Conservation (phyloP, 2,797 vertebrate genomes). For the Syngnathus rostellatus region DNA sequence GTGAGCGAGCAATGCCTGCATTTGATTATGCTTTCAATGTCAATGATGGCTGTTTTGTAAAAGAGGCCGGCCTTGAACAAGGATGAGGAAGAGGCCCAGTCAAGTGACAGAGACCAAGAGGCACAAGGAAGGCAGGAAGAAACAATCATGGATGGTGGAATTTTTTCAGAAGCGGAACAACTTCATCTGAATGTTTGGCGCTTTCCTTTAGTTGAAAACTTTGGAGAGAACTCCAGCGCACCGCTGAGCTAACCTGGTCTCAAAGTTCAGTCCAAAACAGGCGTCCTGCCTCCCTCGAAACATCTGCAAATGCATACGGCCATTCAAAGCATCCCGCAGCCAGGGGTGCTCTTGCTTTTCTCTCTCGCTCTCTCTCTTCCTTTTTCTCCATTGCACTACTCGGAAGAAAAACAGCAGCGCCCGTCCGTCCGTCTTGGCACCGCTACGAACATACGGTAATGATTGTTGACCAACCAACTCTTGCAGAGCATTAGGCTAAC, state of each 20-base stretch:
- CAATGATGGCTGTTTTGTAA: conserved; percentile 61
- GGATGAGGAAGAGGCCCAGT: conserved; percentile 34
- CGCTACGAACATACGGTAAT: conserved; percentile 18
- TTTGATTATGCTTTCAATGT: conserved; percentile 58
- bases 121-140: conserved; percentile 26
- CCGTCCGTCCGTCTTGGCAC: conserved; percentile 14
- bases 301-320: conserved; percentile 43
- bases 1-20: conserved; percentile 38
- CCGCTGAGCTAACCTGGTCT: conserved; percentile 23
- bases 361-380: too few relatives aligned
- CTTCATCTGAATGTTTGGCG: background rate
- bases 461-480: conserved; percentile 5
- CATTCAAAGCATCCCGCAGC: conserved; percentile 37
- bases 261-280: conserved; percentile 42
- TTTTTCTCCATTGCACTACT: conserved; percentile 3
- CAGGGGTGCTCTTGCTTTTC: conserved; percentile 20
- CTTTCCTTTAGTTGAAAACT: background rate
- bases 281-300: conserved; percentile 35
- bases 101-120: conserved; percentile 26
- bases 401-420: conserved; percentile 16
- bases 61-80: conserved; percentile 36
- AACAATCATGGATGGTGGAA: conserved; percentile 31
- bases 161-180: background rate
- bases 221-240: background rate
- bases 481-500: background rate